These are phyloP conservation scores for Calidris pygmaea DNA, from an alignment of 2,113 vertebrate species.

Conservation along the genomic window DNA sequence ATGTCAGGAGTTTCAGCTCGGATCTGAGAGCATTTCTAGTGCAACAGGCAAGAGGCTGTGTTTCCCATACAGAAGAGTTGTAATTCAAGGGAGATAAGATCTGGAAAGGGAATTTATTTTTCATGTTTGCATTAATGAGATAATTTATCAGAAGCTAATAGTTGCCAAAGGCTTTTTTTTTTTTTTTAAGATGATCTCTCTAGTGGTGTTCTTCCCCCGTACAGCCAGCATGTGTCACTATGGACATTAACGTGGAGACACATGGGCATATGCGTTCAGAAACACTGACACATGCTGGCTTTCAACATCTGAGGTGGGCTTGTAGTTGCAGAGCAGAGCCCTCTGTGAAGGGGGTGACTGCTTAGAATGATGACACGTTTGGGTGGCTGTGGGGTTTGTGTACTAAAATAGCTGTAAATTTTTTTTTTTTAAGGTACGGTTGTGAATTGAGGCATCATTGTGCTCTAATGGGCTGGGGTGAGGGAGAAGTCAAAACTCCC, in stretches of 20 bases:
- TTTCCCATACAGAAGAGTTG: not conserved
- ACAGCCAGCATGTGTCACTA: constrained; percentile 74
- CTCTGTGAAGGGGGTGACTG: not conserved
- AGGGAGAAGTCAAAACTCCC: not conserved
- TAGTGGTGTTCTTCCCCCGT: constrained; percentile 45
- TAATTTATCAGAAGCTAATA: constrained; percentile 47
- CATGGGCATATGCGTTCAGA: not conserved
- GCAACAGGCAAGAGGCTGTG: not conserved
- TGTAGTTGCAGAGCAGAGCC: not conserved
- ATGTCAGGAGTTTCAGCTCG: not conserved
- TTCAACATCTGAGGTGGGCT: not conserved
- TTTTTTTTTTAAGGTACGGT: not conserved
- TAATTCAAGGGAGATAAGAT: constrained; percentile 29
- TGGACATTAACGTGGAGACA: constrained; percentile 35
- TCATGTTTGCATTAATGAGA: constrained; percentile 49
- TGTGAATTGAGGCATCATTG: not conserved
- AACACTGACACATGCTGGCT: not conserved
- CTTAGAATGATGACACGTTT: not conserved
- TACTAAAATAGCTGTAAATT: not conserved
- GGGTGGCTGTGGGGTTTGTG: not conserved
- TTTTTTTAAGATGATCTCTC: not conserved
- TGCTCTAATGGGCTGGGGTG: not conserved
- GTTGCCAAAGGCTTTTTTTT: not conserved
- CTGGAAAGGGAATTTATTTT: constrained; percentile 22
- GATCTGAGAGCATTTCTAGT: not conserved